Evolutionary conservation across 1,140 invertebrate species (phyloP), one percentile per base, ranked within the genome.

Genomic region (Aplysia californica): DNA sequence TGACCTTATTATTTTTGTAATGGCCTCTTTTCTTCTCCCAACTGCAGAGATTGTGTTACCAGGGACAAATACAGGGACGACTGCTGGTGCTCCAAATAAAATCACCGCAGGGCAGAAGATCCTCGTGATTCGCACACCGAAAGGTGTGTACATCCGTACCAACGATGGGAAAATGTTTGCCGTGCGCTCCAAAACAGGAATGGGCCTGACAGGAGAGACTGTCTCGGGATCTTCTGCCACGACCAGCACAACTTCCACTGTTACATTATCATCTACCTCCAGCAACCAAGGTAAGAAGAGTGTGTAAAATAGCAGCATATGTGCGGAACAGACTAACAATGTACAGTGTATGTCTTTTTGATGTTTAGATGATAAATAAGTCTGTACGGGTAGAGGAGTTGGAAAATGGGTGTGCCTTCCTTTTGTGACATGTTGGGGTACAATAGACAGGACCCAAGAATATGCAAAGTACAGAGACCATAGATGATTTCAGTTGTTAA

Each of bases 121-220:
- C 0, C 94, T 97, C 92, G 95, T 98, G 2, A 91, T 98, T 1
- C 97, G 97, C 87, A 97, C 96, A 23, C 94, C 96, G 0, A 97
- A 97, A 90, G 97, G 96, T 39, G 97, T 98, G 76, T 98, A 98
- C 88, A 96, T 98, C 93, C 95, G 97, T 80, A 91, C 97, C 31
- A 95, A 96, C 85, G 96, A 96, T 84, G 96, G 96, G n/a, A 97
- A 97, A 91, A 97, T 98, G 75, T 97, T 98, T 84, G 96, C 96
- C n/a, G 97, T 98, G 76, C 78, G 87, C 56, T 84, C 85, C 20
- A 87, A 87, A 31, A 70, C 59, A 3, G 75, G 69, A 1, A 31
- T 39, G n/a, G 33, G 31, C n/a, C 41, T 50, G 1, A 56, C 21
- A 31, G 66, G 26, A 5, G 33, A 61, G 44, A 18, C 79, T 76